phyloP scores from a whole-genome alignment of 2,888 invertebrate species.

The Melipona beecheii region DNA sequence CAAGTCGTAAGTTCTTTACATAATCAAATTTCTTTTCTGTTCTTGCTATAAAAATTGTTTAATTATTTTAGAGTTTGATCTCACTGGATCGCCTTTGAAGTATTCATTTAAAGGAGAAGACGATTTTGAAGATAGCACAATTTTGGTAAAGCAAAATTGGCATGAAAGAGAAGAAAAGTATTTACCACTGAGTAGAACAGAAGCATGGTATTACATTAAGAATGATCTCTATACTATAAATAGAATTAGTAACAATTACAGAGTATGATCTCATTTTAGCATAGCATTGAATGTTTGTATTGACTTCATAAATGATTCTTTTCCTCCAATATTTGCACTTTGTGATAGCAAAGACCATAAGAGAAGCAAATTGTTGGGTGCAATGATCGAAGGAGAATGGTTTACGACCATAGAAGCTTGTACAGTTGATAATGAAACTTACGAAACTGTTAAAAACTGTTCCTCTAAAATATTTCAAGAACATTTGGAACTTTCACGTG shows the following conservation, averaged over 20 bases:
- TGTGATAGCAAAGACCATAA: slow-evolving; percentile 69
- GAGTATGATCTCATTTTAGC: slow-evolving; percentile 47
- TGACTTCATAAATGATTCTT: slow-evolving; percentile 49
- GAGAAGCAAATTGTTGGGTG: slow-evolving; percentile 66
- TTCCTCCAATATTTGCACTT: slow-evolving; percentile 68
- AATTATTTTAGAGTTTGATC: slow-evolving; percentile 61
- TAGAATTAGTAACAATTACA: neutral
- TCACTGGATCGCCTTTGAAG: slow-evolving; percentile 75
- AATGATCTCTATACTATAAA: neutral
- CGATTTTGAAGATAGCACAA: slow-evolving; percentile 66
- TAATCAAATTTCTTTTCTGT: neutral
- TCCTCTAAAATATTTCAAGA: slow-evolving; percentile 48
- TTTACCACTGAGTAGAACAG: slow-evolving; percentile 64
- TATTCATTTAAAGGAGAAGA: slow-evolving; percentile 70
- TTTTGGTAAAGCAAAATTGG: slow-evolving; percentile 66
- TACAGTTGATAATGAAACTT: slow-evolving; percentile 32
- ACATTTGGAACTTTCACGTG: slow-evolving; percentile 55
- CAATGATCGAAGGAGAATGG: slow-evolving; percentile 53
- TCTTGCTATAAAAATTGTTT: neutral
- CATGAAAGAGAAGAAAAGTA: slow-evolving; percentile 69
- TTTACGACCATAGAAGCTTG: slow-evolving; percentile 67
- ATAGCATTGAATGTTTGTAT: slow-evolving; percentile 64
- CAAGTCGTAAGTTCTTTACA: slow-evolving; percentile 25
- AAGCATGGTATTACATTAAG: slow-evolving; percentile 65
- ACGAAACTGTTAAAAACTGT: slow-evolving; percentile 33